Conservation (phyloP, 1,140 invertebrate genomes). For the Lepeophtheirus salmonis region DNA sequence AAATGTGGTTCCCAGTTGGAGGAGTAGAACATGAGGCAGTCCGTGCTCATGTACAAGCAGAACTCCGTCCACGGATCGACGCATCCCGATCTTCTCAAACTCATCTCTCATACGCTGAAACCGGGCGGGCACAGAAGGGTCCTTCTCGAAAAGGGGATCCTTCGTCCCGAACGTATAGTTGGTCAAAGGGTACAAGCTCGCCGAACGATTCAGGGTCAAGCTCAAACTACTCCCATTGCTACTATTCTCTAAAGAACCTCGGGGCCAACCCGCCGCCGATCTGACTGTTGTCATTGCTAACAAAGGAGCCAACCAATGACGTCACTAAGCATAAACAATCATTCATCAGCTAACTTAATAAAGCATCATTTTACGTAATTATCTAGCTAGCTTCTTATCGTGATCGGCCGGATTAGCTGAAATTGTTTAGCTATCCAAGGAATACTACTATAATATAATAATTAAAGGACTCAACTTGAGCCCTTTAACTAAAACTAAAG, state of each 20-base stretch:
- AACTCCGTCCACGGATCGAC: slow-evolving; percentile 12
- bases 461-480: no score
- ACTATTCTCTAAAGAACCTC: background rate
- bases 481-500: no score
- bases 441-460: no score
- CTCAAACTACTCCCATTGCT: slow-evolving; percentile 7
- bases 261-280: background rate
- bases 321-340: no score
- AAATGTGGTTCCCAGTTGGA: slow-evolving; percentile 95
- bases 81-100: slow-evolving; percentile 51
- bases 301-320: no score
- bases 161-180: slow-evolving; percentile 99
- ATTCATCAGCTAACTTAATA: no score
- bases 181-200: slow-evolving; percentile 59
- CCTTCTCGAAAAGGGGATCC: slow-evolving; percentile 94
- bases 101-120: slow-evolving; percentile 98
- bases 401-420: no score
- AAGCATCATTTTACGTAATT: no score
- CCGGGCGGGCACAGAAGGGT: slow-evolving; percentile 89
- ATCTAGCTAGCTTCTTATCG: no score
- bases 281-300: slow-evolving; percentile 1
- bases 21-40: slow-evolving; percentile 82
- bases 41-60: slow-evolving; percentile 80
- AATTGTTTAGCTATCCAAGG: no score
- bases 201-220: slow-evolving; percentile 4